Base-by-base conservation (phyloP, 2,113 vertebrate species). In the Silurus asotus region DNA sequence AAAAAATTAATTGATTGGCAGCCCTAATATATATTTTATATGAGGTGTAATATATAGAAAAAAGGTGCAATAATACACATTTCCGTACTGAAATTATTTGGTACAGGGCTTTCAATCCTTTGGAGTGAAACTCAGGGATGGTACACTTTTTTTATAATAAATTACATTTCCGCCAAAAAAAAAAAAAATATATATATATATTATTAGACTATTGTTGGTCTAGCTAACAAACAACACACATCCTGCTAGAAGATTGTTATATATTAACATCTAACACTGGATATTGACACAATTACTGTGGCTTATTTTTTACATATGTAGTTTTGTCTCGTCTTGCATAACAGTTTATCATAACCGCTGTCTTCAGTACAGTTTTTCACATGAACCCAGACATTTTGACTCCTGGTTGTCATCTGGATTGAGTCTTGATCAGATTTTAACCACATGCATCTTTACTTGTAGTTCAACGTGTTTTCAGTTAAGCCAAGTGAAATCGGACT, bases 381-480 rank as follows among this genome's bases (percentile, higher is more conserved):
- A 10, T n/a, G 51, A 77, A 56, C 53, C 8, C n/a, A 58, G 76
- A 28, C 76, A 58, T 78, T 78, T 19, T 56, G 76, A 78, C 13
- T 9, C 25, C 53, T 28, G 76, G n/a, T 37, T 78, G 53, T 78
- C 76, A 78, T 78, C 76, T 78, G 76, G 76, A 58, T 78, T 56
- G 76, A 78, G 53, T 78, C 77, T 56, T 79, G 77, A 59, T 79
- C 37, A 79, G 56, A 79, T 37, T 79, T 79, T 79, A 19, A 58
- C 77, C 77, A 79, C 77, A 79, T 59, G 55, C 55, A 23, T 79
- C 77, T 79, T 20, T 28, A 37, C 55, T 59, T 79, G 55, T 59
- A 59, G 25, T 37, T 28, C 9, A 79, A 59, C 45, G 15, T 79
- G 25, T 79, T 79, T 79, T 55, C 55, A 58, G 76, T 78, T 79